Evolutionary conservation across 2,888 invertebrate species (phyloP), one percentile per base, ranked within the genome.

Genomic region (Teleiodes luculella): DNA sequence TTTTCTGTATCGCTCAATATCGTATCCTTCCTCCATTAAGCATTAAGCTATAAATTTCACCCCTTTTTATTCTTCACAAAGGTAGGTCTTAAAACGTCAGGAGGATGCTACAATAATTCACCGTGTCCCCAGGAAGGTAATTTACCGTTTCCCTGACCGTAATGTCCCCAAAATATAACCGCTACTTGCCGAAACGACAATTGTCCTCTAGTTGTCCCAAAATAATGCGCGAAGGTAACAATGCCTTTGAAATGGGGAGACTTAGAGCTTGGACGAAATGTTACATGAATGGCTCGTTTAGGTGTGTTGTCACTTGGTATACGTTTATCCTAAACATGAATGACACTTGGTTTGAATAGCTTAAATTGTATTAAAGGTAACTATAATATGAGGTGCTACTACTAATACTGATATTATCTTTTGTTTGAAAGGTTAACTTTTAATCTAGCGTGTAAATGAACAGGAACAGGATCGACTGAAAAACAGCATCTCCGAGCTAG

Each of bases 21-120:
- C n/a, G n/a, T n/a, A n/a, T n/a, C n/a, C n/a, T n/a, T n/a, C n/a
- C 24, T 24, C 24, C 24, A 24, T 24, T 24, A 4, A 24, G 24
- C 24, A 24, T 24, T 4, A 24, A 24, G 20, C 2, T 1, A 41
- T 39, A 41, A 20, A 41, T 41, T 41, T 41, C 11, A 41, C 39
- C 18, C 39, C 18, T 20, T 41, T 41, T 20, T 41, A 20, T 41
- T 41, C 18, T 41, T 20, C 18, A 11, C 11, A 31, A 30, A 47
- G 33, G 10, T 30, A 8, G 47, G 31, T 24, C 45, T 28, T 45
- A 28, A 43, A 45, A 45, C 45, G 45, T 13, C 51, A 39, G 39
- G 52, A 39, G 57, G 55, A 53, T 57, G 52, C n/a, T 58, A 50
- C 53, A 54, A 63, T 63, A 62, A 65, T 57, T 65, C 62, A 65